Evolutionary conservation across 2,888 invertebrate genomes (phyloP).

Genomic region (Catocala fraxini): DNA sequence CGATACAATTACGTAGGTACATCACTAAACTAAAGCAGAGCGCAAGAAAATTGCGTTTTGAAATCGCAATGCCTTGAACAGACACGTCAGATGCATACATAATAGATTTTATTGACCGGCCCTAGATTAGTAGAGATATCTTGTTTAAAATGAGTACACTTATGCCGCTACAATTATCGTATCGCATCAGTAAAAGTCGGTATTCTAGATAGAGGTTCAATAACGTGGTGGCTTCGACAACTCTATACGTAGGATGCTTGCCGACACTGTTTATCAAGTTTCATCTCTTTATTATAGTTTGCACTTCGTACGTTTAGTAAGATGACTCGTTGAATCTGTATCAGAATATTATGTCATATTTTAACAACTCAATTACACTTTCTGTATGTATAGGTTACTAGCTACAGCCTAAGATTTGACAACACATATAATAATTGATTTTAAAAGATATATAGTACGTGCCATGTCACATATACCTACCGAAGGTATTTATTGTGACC

Average conservation of each 20-base stretch:
- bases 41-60: conserved; percentile 45
- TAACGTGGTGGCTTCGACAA: conserved; percentile 53
- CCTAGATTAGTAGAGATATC: conserved; percentile 59
- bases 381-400: neutral
- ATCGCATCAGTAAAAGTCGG: conserved; percentile 60
- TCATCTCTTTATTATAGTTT: conserved; percentile 27
- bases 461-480: too few species aligned
- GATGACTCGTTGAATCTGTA: neutral
- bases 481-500: too few species aligned
- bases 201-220: conserved; percentile 54
- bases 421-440: too few species aligned
- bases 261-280: conserved; percentile 27
- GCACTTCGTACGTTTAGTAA: conserved; percentile 21
- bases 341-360: too few species aligned
- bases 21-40: conserved; percentile 27
- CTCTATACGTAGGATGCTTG: conserved; percentile 39
- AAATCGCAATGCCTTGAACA: conserved; percentile 45
- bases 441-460: too few species aligned
- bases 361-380: too few species aligned
- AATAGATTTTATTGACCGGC: conserved; percentile 56
- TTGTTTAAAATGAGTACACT: conserved; percentile 60
- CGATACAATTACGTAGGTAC: conserved; percentile 15
- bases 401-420: too few species aligned
- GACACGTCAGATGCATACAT: conserved; percentile 54
- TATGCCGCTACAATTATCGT: conserved; percentile 64